These are phyloP conservation scores for Echinarachnius parma DNA, from an alignment of 53 echinoderm and acorn worm genomes.

Conservation along the genomic window DNA sequence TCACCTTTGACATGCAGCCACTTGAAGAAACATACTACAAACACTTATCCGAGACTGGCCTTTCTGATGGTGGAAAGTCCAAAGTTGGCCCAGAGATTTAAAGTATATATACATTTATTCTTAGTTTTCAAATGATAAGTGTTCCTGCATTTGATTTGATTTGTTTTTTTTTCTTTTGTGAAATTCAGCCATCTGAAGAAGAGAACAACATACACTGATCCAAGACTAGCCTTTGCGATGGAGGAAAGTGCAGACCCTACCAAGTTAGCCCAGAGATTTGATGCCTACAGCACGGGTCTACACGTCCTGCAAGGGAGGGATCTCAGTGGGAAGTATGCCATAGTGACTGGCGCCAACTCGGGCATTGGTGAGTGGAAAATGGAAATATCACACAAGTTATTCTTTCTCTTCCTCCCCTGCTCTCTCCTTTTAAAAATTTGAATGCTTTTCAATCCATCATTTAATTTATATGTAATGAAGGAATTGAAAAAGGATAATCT, in stretches of 20 bases:
- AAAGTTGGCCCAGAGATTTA: too few relatives aligned
- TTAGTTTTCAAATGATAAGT: too few relatives aligned
- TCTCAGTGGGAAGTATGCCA: conserved; percentile 82
- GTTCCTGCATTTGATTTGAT: too few relatives aligned
- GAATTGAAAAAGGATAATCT: too few relatives aligned
- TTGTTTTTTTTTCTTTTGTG: too few relatives aligned
- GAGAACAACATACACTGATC: conserved; percentile 93
- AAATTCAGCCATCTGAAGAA: conserved; percentile 93
- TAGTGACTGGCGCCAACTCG: conserved; percentile 86
- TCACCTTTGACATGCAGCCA: too few relatives aligned
- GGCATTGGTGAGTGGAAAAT: conserved; percentile 91
- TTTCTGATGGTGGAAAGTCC: too few relatives aligned
- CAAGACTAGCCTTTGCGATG: conserved; percentile 87
- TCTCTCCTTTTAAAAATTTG: neutral
- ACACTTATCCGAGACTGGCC: too few relatives aligned
- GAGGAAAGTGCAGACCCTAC: conserved; percentile 68
- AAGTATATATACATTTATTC: too few relatives aligned
- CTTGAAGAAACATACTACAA: too few relatives aligned
- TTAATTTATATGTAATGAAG: too few relatives aligned
- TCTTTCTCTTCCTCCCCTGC: neutral
- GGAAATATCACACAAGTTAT: too few relatives aligned
- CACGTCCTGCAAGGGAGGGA: conserved; percentile 81
- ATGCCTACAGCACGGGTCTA: conserved; percentile 77
- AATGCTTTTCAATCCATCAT: neutral
- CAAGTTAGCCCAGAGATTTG: conserved; percentile 68